Base-by-base conservation (phyloP, 2,888 invertebrate genomes). In the Zeuzera pyrina region DNA sequence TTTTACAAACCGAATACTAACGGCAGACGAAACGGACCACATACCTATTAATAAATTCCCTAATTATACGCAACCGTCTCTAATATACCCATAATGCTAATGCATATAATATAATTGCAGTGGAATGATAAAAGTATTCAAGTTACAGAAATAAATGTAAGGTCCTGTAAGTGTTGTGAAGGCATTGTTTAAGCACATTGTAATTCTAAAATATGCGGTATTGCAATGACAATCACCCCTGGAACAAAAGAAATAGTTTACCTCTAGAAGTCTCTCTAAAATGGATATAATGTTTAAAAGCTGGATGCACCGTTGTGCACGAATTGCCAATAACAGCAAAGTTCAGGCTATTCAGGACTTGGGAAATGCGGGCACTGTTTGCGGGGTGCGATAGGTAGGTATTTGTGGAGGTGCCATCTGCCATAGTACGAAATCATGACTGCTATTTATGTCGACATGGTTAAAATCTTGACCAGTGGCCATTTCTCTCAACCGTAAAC, bases 281-380 rank as follows among this genome's bases (percentile, higher is more conserved):
- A 3, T 12, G 10, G 14, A 10, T 7, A 27, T 27, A 14, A 24
- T 11, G 27, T 61, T 62, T 65, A 59, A 52, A 54, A 64, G 57
- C 57, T 62, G 57, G 65, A 74, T 72, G 70, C 72, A 76, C 65
- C 57, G 59, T 52, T 62, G 63, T 72, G 73, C 76, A 79, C 78
- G 77, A 78, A 71, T 74, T 74, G 77, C 77, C 79, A 81, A 78
- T 79, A 77, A 81, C 81, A 78, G 72, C 78, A 83, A 79, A 81
- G 81, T 78, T 79, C 79, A 81, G 65, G 68, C 54, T 59, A 79
- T 73, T 77, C 74, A 76, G 79, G 77, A 77, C 76, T 71, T 61
- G 49, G 59, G 76, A 77, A 79, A 81, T 81, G 78, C 64, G n/a
- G n/a, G n/a, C n/a, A n/a, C n/a, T n/a, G n/a, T n/a, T n/a, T n/a